Evolutionary conservation across 2,113 vertebrate genomes (phyloP).

Genomic region (Barbus barbus): DNA sequence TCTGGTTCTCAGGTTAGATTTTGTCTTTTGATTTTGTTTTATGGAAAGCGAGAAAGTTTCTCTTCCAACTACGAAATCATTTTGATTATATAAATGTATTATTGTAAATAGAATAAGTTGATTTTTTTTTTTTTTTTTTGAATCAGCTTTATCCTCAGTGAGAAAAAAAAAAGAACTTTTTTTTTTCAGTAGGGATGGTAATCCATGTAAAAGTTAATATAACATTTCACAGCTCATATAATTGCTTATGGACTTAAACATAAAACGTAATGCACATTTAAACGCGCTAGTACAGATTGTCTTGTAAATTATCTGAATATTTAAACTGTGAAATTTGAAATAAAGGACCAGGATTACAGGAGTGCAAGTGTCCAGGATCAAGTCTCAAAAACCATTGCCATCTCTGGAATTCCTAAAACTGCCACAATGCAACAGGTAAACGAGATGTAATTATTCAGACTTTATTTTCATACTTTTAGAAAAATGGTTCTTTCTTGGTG

Average conservation of each 20-base stretch:
- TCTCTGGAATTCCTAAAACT: slow-evolving; percentile 90
- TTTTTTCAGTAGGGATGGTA: neutral
- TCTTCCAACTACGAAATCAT: too few species aligned
- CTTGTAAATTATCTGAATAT: neutral
- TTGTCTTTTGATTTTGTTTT: neutral
- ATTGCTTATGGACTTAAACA: neutral
- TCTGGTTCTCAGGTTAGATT: slow-evolving; percentile 73
- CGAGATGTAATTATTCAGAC: neutral
- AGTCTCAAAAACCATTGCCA: slow-evolving; percentile 87
- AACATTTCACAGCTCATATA: neutral
- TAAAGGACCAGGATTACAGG: slow-evolving; percentile 95
- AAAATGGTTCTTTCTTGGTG: neutral
- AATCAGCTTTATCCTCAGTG: neutral
- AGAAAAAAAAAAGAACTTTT: neutral
- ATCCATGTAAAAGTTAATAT: neutral
- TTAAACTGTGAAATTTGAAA: slow-evolving; percentile 51
- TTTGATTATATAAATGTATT: too few species aligned
- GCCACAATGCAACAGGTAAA: slow-evolving; percentile 92
- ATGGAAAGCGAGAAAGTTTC: neutral
- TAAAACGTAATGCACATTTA: neutral
- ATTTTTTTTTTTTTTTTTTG: neutral
- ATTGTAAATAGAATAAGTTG: too few species aligned
- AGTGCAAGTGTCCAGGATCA: slow-evolving; percentile 84
- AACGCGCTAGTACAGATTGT: neutral
- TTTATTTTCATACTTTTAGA: too few species aligned